These are phyloP conservation scores for Asobara japonica DNA, from an alignment of 1,140 invertebrate genomes.

Conservation along the genomic window DNA sequence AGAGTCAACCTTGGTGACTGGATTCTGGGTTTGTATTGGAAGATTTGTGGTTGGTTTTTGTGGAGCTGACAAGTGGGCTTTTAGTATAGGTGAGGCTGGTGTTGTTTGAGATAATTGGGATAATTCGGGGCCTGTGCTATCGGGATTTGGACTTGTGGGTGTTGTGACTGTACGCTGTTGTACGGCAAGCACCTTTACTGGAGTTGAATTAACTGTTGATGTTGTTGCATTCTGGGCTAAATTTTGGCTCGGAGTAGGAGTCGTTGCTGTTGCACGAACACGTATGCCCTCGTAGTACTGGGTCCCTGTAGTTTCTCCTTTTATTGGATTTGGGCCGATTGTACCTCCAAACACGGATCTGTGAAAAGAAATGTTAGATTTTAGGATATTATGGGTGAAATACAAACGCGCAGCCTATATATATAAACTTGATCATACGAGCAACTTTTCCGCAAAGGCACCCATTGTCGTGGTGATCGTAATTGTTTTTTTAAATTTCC, in stretches of 20 bases:
- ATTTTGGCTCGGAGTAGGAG: conserved; percentile 60
- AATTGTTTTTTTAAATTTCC: too few species aligned
- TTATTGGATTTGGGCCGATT: conserved; percentile 80
- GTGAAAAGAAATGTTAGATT: conserved; percentile 30
- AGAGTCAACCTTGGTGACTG: conserved; percentile 68
- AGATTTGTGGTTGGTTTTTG: conserved; percentile 67
- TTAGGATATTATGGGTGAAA: too few species aligned
- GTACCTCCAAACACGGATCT: conserved; percentile 82
- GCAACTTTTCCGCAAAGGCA: too few species aligned
- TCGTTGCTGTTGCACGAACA: conserved; percentile 70
- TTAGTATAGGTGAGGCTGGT: conserved; percentile 77
- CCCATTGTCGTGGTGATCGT: too few species aligned
- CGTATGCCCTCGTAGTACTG: conserved; percentile 81
- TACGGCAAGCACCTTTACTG: conserved; percentile 64
- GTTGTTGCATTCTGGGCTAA: conserved; percentile 40
- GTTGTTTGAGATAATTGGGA: conserved; percentile 53
- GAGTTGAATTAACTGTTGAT: conserved; percentile 51
- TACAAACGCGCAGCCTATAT: too few species aligned
- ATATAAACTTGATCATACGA: too few species aligned
- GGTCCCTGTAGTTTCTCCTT: conserved; percentile 71
- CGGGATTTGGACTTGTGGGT: conserved; percentile 54
- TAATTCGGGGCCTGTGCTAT: conserved; percentile 56
- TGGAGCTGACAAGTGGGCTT: conserved; percentile 80
- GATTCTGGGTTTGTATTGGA: conserved; percentile 57
- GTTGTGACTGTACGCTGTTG: conserved; percentile 62